Base-by-base conservation (phyloP, 1,140 invertebrate species). In the Trichonephila clavata region DNA sequence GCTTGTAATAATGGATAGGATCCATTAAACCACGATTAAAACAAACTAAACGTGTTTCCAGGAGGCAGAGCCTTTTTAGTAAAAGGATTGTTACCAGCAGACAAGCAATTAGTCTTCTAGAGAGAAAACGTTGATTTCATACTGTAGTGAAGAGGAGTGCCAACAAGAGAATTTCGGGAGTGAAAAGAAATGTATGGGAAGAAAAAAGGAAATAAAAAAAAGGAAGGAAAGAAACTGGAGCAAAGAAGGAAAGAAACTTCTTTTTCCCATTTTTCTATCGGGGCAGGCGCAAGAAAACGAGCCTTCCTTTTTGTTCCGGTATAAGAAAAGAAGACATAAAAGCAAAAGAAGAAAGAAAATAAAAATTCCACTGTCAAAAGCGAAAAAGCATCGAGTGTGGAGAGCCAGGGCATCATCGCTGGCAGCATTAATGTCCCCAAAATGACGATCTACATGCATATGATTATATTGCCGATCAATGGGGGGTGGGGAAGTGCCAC, bases 401-500 rank as follows among this genome's bases (percentile, higher is more conserved):
- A 86, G 63, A 92, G 90, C 61, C 27, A 39, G 61, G 60, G 83
- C 91, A 86, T 93, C 84, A 93, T 93, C 65, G 92, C 21, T 50
- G 68, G 60, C 86, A 83, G 80, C 86, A 94, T 94, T 94, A 94
- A 94, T 83, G 86, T 90, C 87, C 81, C 93, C 83, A 80, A 91
- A 94, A 91, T 87, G 88, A 94, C 88, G 89, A 94, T 94, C 83
- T 86, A 91, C 89, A 94, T 91, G 93, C 93, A 94, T 94, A 91
- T 87, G 93, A 94, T 94, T 94, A 90, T 86, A 94, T 91, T 90
- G 88, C 68, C 93, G 93, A 94, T 94, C 93, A 94, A 94, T 94
- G 90, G 32, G 77, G 71, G 77, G 16, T 83, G 80, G 87, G 39
- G 43, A 60, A 89, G 83, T 43, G 91, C 81, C 50, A n/a, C n/a